Evolutionary conservation across 2,888 invertebrate genomes (phyloP).

Genomic region (Pollenia angustigena): DNA sequence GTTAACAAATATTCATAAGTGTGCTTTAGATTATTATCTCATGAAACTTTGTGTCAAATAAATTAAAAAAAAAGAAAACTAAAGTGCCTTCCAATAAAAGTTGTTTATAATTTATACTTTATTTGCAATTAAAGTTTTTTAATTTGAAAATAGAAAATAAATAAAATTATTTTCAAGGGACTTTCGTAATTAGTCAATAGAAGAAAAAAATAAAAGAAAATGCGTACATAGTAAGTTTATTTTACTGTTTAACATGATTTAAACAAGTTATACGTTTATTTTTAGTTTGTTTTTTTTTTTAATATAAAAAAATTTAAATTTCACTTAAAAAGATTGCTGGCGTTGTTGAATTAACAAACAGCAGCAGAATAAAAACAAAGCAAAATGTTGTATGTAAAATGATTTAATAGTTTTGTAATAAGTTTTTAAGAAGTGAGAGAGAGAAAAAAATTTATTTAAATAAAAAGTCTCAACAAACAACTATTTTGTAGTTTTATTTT

Average conservation of each 20-base stretch:
- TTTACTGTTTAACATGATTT: conserved; percentile 37
- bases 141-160: conserved; percentile 12
- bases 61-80: conserved; percentile 18
- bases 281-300: conserved; percentile 32
- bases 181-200: conserved; percentile 34
- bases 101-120: conserved; percentile 52
- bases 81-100: conserved; percentile 70
- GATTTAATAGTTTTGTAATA: conserved; percentile 56
- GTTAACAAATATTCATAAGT: not conserved
- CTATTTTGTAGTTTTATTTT: conserved; percentile 22
- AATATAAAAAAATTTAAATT: conserved; percentile 37
- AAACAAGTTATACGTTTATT: conserved; percentile 59
- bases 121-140: conserved; percentile 33
- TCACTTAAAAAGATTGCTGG: conserved; percentile 50
- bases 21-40: conserved; percentile 50
- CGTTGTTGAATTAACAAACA: conserved; percentile 38
- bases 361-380: conserved; percentile 21
- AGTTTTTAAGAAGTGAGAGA: conserved; percentile 31
- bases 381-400: conserved; percentile 39
- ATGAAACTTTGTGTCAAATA: conserved; percentile 60
- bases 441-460: conserved; percentile 22
- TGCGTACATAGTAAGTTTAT: conserved; percentile 27
- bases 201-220: conserved; percentile 10
- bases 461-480: conserved; percentile 56
- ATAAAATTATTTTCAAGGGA: conserved; percentile 7